Evolutionary conservation across 2,113 vertebrate genomes (phyloP).

Genomic region (Tetrao urogallus): DNA sequence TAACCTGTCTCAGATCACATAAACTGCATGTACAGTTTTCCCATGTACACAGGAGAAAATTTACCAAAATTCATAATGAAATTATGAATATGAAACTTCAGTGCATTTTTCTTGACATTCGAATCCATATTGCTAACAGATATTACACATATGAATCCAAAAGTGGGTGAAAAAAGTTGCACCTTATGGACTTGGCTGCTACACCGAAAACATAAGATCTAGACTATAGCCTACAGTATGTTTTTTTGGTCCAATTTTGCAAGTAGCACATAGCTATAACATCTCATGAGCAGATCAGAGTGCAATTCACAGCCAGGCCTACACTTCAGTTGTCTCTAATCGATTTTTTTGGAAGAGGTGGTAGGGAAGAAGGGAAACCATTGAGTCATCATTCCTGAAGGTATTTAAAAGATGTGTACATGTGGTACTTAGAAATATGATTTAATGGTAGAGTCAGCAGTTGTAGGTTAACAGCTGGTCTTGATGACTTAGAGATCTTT

Average conservation of each 20-base stretch:
- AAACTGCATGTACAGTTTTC: not conserved
- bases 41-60: not conserved
- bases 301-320: not conserved
- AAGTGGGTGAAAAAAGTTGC: not conserved
- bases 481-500: not conserved
- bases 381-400: not conserved
- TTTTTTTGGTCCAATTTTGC: not conserved
- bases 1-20: not conserved
- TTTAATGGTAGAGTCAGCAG: not conserved
- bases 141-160: not conserved
- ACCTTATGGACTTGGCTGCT: not conserved
- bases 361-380: not conserved
- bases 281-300: not conserved
- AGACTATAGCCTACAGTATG: not conserved
- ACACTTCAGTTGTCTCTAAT: not conserved
- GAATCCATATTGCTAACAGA: not conserved
- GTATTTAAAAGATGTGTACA: not conserved
- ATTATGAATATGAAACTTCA: not conserved
- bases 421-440: not conserved
- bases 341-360: not conserved
- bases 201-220: not conserved
- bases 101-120: not conserved
- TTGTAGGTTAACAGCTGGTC: not conserved
- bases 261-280: not conserved
- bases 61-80: not conserved